A percentile compares a stretch with the other conserved stretches of the same genome.
These are phyloP conservation scores for Myotis vivesi DNA, from an alignment of 2,797 vertebrate genomes.

Conservation along the genomic window DNA sequence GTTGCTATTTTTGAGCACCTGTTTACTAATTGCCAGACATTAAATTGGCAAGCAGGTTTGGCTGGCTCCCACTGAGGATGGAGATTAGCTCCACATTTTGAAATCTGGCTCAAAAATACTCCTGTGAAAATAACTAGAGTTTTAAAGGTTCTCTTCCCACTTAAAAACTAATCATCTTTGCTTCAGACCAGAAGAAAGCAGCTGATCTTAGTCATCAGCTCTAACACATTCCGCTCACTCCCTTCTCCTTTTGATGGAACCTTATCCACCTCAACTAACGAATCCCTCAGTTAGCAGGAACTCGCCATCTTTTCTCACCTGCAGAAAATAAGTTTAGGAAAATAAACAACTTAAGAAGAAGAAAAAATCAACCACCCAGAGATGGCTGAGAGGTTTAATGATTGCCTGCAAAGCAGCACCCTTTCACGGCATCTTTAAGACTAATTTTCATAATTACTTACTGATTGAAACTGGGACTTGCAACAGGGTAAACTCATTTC, in stretches of 20 bases:
- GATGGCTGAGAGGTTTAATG: constrained; percentile 68
- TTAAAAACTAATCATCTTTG: not conserved
- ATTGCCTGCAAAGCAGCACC: constrained; percentile 64
- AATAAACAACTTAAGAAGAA: not conserved
- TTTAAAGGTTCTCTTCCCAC: constrained; percentile 7
- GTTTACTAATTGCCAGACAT: not conserved
- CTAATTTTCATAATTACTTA: constrained; percentile 76
- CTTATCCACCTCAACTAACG: not conserved
- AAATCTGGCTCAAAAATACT: not conserved
- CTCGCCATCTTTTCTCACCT: constrained; percentile 19
- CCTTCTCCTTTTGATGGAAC: not conserved
- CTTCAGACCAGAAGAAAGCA: not conserved
- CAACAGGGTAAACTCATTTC: constrained; percentile 60
- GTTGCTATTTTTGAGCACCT: not conserved
- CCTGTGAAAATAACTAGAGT: not conserved
- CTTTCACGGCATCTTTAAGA: constrained; percentile 44
- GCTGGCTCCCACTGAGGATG: not conserved
- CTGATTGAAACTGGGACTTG: constrained; percentile 73
- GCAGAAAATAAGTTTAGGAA: constrained; percentile 17
- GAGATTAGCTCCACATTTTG: not conserved
- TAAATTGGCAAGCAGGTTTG: not conserved
- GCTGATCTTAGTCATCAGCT: not conserved
- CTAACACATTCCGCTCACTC: not conserved
- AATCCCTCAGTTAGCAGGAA: constrained; percentile 28
- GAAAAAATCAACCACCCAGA: constrained; percentile 61